Evolutionary conservation across 1,140 invertebrate species (phyloP).

Genomic region (Elysia chlorotica): DNA sequence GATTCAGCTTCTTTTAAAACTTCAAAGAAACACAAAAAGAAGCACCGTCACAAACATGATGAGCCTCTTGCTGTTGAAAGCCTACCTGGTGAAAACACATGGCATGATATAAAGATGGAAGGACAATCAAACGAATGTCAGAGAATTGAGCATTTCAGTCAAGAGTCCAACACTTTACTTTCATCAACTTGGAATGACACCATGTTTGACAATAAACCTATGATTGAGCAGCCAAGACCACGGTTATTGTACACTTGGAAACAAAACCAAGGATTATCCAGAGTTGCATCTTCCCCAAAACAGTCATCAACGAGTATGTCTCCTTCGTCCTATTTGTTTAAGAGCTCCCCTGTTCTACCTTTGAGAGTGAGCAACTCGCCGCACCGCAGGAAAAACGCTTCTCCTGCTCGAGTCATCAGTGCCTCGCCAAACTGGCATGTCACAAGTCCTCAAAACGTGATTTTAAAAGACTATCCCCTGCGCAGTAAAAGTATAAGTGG

Average conservation of each 20-base stretch:
- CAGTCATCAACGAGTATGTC: conserved; percentile 5
- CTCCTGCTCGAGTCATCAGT: conserved; percentile 16
- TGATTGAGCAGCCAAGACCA: not conserved
- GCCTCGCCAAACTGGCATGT: conserved; percentile 15
- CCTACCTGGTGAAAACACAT: not conserved
- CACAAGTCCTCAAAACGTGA: conserved; percentile 1
- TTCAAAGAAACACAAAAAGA: conserved; percentile 23
- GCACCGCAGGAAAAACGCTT: conserved; percentile 21
- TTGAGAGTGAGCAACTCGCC: conserved; percentile 8
- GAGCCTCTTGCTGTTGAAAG: not conserved
- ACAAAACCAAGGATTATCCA: conserved; percentile 16
- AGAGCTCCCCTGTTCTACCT: conserved; percentile 9
- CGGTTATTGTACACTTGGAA: conserved; percentile 19
- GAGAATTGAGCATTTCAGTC: no score
- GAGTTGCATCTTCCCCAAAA: conserved; percentile 8
- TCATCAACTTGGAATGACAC: no score
- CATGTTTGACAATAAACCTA: no score
- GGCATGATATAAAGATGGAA: not conserved
- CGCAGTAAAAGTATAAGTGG: conserved; percentile 3
- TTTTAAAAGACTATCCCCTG: conserved; percentile 22
- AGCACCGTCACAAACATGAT: conserved; percentile 14
- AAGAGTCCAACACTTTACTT: no score
- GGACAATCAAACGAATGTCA: no score
- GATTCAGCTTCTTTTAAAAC: not conserved
- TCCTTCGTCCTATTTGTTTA: conserved; percentile 14